These are phyloP conservation scores for Myrmophylax atrothorax DNA, from an alignment of 2,113 vertebrate genomes.

Conservation along the genomic window DNA sequence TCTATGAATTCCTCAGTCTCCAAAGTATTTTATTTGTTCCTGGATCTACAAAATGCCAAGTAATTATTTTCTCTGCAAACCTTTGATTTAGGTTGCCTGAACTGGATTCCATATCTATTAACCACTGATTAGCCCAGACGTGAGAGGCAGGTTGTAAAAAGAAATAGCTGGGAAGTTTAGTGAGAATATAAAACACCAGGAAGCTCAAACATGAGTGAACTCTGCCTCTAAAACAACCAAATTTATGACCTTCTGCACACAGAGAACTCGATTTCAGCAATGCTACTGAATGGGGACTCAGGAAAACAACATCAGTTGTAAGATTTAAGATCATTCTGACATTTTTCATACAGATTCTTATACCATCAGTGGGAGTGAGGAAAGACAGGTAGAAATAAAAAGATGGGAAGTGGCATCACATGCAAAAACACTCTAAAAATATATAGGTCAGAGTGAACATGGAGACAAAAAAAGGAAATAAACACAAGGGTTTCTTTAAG, in stretches of 20 bases:
- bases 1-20: neutral
- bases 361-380: neutral
- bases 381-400: neutral
- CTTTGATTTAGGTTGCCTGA: neutral
- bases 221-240: neutral
- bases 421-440: neutral
- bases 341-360: neutral
- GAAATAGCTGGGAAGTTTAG: neutral
- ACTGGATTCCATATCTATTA: neutral
- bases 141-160: neutral
- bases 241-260: neutral
- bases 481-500: neutral
- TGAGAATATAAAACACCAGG: neutral
- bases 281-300: neutral
- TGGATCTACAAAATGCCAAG: neutral
- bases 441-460: neutral
- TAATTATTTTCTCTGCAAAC: neutral
- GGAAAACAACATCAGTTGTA: neutral
- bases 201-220: neutral
- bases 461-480: neutral
- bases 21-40: neutral
- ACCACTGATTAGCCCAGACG: neutral
- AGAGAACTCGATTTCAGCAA: neutral
- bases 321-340: neutral
- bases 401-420: neutral